Conservation (phyloP, 2,113 vertebrate genomes). For the Onychorhynchus coronatus region DNA sequence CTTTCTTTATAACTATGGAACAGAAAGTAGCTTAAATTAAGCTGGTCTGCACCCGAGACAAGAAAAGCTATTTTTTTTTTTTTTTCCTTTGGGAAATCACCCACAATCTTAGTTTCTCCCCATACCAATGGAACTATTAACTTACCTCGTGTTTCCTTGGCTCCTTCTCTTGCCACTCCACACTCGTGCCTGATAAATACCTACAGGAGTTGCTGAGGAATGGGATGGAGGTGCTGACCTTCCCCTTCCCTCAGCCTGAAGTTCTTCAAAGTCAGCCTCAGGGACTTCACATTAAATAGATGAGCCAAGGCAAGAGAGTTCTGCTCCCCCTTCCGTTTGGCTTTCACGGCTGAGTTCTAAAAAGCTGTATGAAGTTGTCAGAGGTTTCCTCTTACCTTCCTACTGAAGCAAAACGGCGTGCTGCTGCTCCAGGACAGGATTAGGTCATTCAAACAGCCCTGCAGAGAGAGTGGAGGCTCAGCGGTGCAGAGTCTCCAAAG, state of each 20-base stretch:
- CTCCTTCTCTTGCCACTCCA: neutral
- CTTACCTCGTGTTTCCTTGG: constrained; percentile 30
- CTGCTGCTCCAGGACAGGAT: constrained; percentile 71
- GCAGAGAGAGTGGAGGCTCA: constrained; percentile 66
- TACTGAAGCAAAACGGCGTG: constrained; percentile 83
- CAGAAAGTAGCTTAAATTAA: neutral
- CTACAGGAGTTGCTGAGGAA: neutral
- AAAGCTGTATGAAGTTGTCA: constrained; percentile 60
- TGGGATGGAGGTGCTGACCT: constrained; percentile 40
- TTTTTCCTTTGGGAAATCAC: neutral
- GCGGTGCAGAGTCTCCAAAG: constrained; percentile 53
- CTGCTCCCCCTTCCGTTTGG: constrained; percentile 66
- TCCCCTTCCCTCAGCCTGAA: constrained; percentile 39
- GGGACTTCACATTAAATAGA: constrained; percentile 72
- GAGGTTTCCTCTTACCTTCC: constrained; percentile 84
- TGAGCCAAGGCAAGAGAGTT: constrained; percentile 38
- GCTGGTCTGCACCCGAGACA: neutral
- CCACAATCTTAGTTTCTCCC: neutral
- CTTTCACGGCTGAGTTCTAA: constrained; percentile 74
- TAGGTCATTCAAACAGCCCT: constrained; percentile 67
- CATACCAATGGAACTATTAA: neutral
- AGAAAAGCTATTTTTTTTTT: neutral
- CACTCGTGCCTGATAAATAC: neutral
- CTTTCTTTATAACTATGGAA: neutral
- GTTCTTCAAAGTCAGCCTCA: constrained; percentile 48